Evolutionary conservation across 1,140 invertebrate species (phyloP), one percentile per base, ranked within the genome.

Genomic region (Cryptotermes secundus): DNA sequence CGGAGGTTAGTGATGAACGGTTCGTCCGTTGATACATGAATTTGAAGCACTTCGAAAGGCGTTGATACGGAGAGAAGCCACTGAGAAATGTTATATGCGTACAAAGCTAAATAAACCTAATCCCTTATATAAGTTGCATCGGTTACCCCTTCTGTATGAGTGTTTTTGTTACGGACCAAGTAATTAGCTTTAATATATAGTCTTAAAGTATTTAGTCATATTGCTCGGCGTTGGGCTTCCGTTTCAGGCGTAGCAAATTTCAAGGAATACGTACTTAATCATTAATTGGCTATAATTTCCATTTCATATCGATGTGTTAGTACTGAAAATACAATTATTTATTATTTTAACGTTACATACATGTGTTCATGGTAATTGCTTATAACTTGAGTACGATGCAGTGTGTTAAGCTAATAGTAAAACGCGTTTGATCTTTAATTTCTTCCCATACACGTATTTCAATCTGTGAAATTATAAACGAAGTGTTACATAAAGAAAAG

Each of bases 1-100:
- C 91, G 87, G 93, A 94, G 92, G 93, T 93, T 90, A 90, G 87
- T 87, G 45, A 84, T 36, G 22, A 26, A 36, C 3, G 45, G 16
- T 83, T 49, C 49, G 79, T 36, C 16, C 79, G 36, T 34, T 80
- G 80, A 83, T 79, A 34, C 83, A 82, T 86, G 83, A 84, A 79
- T 34, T 45, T 80, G 31, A 83, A 86, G 88, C 88, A 88, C 87
- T 88, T 88, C 87, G 89, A 88, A 88, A 88, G 82, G 85, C 85
- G 86, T 84, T 83, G 86, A 87, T 85, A 85, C 86, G 85, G 87
- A 87, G 86, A 86, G 86, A 86, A 87, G 86, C 86, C 87, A 88
- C 84, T 86, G 80, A 45, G 36, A 84, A 36, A 22, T 24, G 36
- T 36, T 82, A 38, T 31, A 53, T 82, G 16, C 1, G 31, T 22